These are phyloP conservation scores for Rotaria magnacalcarata DNA, from an alignment of 2,888 invertebrate genomes.

Conservation along the genomic window DNA sequence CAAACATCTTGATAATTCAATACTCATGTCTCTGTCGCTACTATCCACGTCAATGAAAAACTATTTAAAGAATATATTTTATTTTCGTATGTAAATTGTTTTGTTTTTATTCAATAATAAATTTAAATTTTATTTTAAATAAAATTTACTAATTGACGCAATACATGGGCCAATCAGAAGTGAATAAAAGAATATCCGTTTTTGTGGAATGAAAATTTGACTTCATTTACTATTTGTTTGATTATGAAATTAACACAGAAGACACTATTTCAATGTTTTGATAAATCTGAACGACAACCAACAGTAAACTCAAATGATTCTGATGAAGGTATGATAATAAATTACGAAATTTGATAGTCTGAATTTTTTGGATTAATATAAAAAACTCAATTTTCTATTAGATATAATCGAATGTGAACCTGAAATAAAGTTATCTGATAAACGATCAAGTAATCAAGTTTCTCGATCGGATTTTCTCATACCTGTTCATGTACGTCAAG, in stretches of 20 bases:
- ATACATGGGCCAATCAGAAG: neutral
- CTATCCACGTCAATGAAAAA: neutral
- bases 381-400: neutral
- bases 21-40: neutral
- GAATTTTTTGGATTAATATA: too few relatives aligned
- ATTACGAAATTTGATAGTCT: too few relatives aligned
- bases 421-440: neutral
- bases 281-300: neutral
- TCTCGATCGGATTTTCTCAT: neutral
- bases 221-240: neutral
- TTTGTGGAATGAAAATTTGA: neutral
- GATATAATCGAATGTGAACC: slow-evolving; percentile 17
- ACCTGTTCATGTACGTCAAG: neutral
- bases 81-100: neutral
- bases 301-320: neutral
- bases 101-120: neutral
- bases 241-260: slow-evolving; percentile 18
- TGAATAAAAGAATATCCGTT: neutral
- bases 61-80: too few relatives aligned
- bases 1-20: neutral
- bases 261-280: neutral
- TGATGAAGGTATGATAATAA: neutral
- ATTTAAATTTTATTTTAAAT: neutral
- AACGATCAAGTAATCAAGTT: neutral
- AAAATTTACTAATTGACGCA: neutral